These are phyloP conservation scores for Ptiloglossa arizonensis DNA, from an alignment of 1,140 invertebrate species.

Conservation along the genomic window DNA sequence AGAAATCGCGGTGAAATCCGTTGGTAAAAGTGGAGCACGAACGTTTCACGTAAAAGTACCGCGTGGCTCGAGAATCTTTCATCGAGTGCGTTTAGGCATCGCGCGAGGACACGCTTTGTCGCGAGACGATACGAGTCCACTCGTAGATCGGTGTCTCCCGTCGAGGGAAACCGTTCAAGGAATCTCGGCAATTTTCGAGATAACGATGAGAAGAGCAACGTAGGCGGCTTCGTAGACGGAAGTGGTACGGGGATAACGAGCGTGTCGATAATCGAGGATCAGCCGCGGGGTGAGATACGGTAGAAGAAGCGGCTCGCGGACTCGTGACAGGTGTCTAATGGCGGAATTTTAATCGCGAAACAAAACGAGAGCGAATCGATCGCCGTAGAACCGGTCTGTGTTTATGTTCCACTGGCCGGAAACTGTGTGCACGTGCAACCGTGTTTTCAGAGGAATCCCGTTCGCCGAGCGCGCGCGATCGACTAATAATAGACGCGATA, in stretches of 20 bases:
- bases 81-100: background rate
- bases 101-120: background rate
- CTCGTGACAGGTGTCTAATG: background rate
- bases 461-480: constrained; percentile 16
- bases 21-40: background rate
- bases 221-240: background rate
- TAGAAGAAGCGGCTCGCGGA: background rate
- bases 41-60: background rate
- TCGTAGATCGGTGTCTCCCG: background rate
- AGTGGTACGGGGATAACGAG: background rate
- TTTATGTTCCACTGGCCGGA: constrained; percentile 36
- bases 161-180: background rate
- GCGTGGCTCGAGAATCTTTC: background rate
- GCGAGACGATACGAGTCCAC: too few species aligned
- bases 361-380: background rate
- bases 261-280: background rate
- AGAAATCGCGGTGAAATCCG: background rate
- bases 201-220: too few species aligned
- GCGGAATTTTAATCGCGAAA: background rate
- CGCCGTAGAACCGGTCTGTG: background rate
- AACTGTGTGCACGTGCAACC: constrained; percentile 46
- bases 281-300: background rate
- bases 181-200: background rate
- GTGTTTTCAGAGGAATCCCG: constrained; percentile 47
- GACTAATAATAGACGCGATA: constrained; percentile 53